Evolutionary conservation across 2,113 vertebrate genomes (phyloP), one percentile per base, ranked within the genome.

Genomic region (Mastomys natalensis): DNA sequence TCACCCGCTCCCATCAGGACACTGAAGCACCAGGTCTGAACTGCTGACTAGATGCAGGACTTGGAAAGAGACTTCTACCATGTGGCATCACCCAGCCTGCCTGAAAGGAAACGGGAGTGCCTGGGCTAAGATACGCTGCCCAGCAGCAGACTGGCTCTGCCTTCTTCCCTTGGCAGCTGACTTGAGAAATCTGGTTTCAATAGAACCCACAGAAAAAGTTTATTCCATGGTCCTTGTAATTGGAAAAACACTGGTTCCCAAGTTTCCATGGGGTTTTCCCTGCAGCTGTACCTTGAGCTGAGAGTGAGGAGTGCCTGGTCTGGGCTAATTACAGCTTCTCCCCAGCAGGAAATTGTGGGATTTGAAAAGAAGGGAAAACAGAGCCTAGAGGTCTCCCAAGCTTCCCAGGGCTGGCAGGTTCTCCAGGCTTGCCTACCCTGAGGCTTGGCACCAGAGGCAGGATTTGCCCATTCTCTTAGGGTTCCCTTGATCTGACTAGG

Each of bases 241-340:
- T 97, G 94, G 96, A 96, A 98, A 96, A 97, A 91, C 87, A 87
- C 6, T 82, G 74, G 89, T 97, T 19, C 48, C 92, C 77, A 85
- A 31, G 82, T 91, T 97, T 91, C 96, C 86, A 66, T 81, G 62
- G 85, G 78, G 51, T 92, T 87, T 84, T 37, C 86, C 94, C 51
- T 31, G 62, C 73, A 93, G 0, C 90, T 1, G 15, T 91, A 62
- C 93, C 74, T 87, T 85, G 81, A 92, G 86, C 96, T 95, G 37
- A 29, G n/a, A 5, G 60, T 84, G 68, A 11, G 62, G 24, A 11
- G 62, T 96, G 94, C 92, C 95, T 85, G 68, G 43, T 76, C 55
- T 87, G 12, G 55, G 89, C 91, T 97, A 97, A 97, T 97, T 31
- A 22, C 95, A 96, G 94, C 72, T 96, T 94, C 88, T 24, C 0